A percentile compares a stretch with the other conserved stretches of the same genome.
phyloP scores from a whole-genome alignment of 2,888 invertebrate species.

The Epicampocera succincta region DNA sequence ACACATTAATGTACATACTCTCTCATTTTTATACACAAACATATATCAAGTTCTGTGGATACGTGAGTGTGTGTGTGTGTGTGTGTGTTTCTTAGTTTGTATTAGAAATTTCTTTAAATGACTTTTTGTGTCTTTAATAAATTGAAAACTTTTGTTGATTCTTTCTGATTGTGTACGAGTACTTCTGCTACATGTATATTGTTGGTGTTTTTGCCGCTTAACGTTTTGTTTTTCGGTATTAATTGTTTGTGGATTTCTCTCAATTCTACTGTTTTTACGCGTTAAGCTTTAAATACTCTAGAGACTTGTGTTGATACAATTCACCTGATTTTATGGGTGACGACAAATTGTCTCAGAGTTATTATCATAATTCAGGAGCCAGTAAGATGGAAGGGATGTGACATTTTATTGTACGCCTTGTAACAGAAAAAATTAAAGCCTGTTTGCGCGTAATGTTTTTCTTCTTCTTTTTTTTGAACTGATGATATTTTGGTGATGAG shows the following conservation, averaged over 20 bases:
- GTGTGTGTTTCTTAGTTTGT: neutral
- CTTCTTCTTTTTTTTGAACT: neutral
- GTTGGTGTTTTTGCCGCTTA: neutral
- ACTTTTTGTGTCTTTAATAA: conserved; percentile 45
- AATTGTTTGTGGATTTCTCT: conserved; percentile 54
- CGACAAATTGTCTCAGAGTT: conserved; percentile 45
- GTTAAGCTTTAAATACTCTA: conserved; percentile 50
- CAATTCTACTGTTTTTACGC: conserved; percentile 25
- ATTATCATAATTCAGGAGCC: conserved; percentile 42
- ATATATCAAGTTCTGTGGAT: neutral
- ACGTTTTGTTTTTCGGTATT: conserved; percentile 31
- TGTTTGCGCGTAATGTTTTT: conserved; percentile 4
- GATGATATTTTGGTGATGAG: neutral
- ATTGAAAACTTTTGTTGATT: conserved; percentile 34
- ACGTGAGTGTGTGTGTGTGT: neutral
- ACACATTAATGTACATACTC: too few relatives aligned
- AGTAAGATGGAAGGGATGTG: conserved; percentile 4
- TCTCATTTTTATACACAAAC: too few relatives aligned
- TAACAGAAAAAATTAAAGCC: conserved; percentile 4
- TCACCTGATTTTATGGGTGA: conserved; percentile 52
- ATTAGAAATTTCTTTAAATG: conserved; percentile 14
- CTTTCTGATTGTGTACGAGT: neutral
- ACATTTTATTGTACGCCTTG: conserved; percentile 5
- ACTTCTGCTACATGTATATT: neutral
- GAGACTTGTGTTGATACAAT: conserved; percentile 50